Percentiles rank a stretch among this genome's conserved stretches.
Conservation (phyloP, 2,888 invertebrate genomes). For the Drosophila tripunctata region DNA sequence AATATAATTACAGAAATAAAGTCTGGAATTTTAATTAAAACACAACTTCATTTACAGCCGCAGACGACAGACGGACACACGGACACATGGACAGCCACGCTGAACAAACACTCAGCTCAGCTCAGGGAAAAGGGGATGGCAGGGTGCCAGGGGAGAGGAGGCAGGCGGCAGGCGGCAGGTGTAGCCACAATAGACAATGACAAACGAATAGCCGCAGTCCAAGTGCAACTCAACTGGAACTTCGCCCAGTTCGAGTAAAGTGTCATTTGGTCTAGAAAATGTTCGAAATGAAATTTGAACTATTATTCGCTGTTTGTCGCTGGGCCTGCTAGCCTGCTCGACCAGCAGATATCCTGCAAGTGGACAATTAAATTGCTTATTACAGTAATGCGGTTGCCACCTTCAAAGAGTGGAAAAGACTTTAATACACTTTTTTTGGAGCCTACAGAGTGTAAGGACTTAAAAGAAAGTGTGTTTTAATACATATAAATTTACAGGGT, state of each 20-base stretch:
- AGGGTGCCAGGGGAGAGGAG: constrained; percentile 5
- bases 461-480: no score
- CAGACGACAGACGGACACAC: constrained; percentile 64
- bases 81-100: constrained; percentile 21
- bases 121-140: background rate
- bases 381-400: background rate
- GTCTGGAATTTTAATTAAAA: constrained; percentile 82
- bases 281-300: constrained; percentile 48
- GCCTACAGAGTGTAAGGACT: no score
- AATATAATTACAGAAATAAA: constrained; percentile 82
- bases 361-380: background rate
- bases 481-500: no score
- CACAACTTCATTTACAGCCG: constrained; percentile 79
- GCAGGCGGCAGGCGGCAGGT: constrained; percentile 25
- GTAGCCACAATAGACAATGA: constrained; percentile 61
- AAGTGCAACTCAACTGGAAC: constrained; percentile 21
- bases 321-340: background rate
- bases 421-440: no score
- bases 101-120: constrained; percentile 35
- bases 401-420: no score
- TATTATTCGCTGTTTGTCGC: constrained; percentile 7
- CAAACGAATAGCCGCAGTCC: constrained; percentile 61
- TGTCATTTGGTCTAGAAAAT: constrained; percentile 54
- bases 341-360: constrained; percentile 3
- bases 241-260: constrained; percentile 14